phyloP scores from a whole-genome alignment of 2,797 vertebrate species.

The Micromesistius poutassou region DNA sequence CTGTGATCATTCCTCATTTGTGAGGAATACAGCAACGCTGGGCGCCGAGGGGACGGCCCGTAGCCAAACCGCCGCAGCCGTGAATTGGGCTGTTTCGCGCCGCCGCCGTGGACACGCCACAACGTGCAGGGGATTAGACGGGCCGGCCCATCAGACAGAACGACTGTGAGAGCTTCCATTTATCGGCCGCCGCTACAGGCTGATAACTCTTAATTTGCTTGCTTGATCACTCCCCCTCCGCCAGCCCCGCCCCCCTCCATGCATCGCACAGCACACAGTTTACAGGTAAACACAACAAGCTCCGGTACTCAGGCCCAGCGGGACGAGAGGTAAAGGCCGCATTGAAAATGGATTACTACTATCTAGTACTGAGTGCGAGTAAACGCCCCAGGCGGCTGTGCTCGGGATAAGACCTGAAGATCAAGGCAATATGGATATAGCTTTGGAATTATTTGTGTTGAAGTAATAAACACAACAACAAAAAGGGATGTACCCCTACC shows the following conservation, averaged over 20 bases:
- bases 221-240: neutral
- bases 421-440: neutral
- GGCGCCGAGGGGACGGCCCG: constrained; percentile 41
- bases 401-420: neutral
- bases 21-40: constrained; percentile 53
- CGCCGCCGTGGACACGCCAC: constrained; percentile 49
- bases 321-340: neutral
- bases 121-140: constrained; percentile 48
- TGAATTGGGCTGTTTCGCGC: constrained; percentile 38
- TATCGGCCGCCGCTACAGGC: neutral
- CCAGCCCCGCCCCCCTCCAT: too few relatives aligned
- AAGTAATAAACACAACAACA: too few relatives aligned
- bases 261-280: neutral
- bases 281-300: neutral
- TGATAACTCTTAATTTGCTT: neutral
- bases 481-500: too few relatives aligned
- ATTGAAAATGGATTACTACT: neutral
- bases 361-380: neutral
- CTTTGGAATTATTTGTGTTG: neutral
- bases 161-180: neutral
- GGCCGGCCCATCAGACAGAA: too few relatives aligned
- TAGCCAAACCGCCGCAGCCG: constrained; percentile 43
- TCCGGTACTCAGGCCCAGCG: neutral
- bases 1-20: constrained; percentile 64
- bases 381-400: neutral